Base-by-base conservation (phyloP, 2,113 vertebrate species). In the Anthoscopus minutus region DNA sequence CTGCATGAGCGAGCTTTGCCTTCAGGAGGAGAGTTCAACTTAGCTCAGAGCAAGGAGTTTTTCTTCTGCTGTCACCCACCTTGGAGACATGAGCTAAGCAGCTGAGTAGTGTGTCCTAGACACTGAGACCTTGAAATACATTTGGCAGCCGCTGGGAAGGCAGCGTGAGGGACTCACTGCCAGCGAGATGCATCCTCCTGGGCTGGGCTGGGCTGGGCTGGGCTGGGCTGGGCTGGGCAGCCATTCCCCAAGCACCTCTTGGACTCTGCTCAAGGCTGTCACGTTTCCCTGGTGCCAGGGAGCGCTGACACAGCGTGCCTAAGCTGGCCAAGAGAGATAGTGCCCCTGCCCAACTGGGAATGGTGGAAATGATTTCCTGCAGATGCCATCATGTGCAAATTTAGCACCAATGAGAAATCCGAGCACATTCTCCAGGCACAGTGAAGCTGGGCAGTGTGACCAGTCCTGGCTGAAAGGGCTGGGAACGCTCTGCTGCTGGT, bases 321-420 rank as follows among this genome's bases (percentile, higher is more conserved):
- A 96, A 88, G 93, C 92, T 92, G 92, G 81, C 92, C 88, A 69
- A 89, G 74, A 47, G 61, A 85, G 85, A 89, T 58, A 66, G 72
- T 81, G 81, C 82, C 92, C 90, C 58, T 4, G 1, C 79, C 88
- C 88, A 93, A 51, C 71, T 58, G 82, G 64, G 76, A 66, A 88
- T 66, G 86, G 88, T 92, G 86, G 88, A 61, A 92, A 77, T 79
- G 71, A 88, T 96, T 96, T 89, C 82, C 88, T 81, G 90, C 88
- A 80, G 50, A 92, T 95, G 90, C 90, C 7, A 6, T 92, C 92
- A 86, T 83, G 96, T 47, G 86, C 92, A 94, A 88, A 88, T 96
- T 96, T 94, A 95, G 96, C 85, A 85, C 53, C 92, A 25, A 56
- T 25, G 79, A 92, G 85, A 85, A 94, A 93, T 62, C 58, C 82